Base-by-base conservation (phyloP, 2,888 invertebrate genomes). In the Drosophila subquinaria region DNA sequence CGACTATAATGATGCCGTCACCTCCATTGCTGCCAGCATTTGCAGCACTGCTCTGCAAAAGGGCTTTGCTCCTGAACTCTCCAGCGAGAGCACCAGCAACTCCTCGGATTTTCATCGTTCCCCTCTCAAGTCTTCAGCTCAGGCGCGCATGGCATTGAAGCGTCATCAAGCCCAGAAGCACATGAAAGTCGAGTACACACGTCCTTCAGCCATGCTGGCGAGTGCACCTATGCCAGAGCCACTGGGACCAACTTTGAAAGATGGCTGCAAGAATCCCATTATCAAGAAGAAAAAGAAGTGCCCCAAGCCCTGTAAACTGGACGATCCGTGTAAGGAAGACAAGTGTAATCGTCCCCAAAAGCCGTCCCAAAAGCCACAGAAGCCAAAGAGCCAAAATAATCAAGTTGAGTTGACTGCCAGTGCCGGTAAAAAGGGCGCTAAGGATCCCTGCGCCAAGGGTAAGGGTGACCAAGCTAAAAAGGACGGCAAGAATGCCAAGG, bases 11-110 rank as follows among this genome's bases (percentile, higher is more conserved):
- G 90, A 91, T 9, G 71, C 76, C n/a, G 77, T 91, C 0, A 90
- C 90, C 3, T 76, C 90, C 0, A 71, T 91, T 48, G 91, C 90
- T 0, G 91, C 91, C 4, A 90, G 80, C 50, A 78, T 91, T 2
- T 91, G 91, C 69, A 90, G 90, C 38, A 81, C 85, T 0, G 91
- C 90, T 0, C 47, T 91, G 4, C 77, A 88, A 35, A 73, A 69
- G 17, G 87, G 89, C 0, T 88, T 92, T 27, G 64, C 78, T 0
- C 4, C 71, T 0, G 79, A 30, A 30, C 30, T 30, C 8, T 30
- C 27, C 27, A 27, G 5, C 27, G 27, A 27, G 27, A 27, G 6
- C 27, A 27, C 36, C 13, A 5, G 13, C 13, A 0, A 1, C 36
- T 13, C 13, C 36, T 36, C 36, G 13, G 36, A 36, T 2, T 33